These are phyloP conservation scores for Enteromius argenteus DNA, from an alignment of 2,797 vertebrate genomes.

Conservation along the genomic window DNA sequence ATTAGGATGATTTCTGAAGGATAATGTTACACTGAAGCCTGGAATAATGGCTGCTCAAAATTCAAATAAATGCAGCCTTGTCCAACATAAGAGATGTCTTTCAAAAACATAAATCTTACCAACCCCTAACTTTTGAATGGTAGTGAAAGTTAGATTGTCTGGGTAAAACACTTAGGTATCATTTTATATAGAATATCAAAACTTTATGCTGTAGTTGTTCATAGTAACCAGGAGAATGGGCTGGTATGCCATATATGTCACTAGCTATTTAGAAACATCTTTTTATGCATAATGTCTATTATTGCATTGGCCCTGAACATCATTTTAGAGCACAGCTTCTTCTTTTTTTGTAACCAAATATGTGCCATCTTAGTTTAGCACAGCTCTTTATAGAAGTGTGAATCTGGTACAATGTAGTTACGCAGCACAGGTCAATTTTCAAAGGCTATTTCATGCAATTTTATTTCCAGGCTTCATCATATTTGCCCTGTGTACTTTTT, in stretches of 20 bases:
- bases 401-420: slow-evolving; percentile 18
- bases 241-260: background rate
- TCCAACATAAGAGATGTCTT: background rate
- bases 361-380: slow-evolving; percentile 9
- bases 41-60: background rate
- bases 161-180: background rate
- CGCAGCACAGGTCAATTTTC: background rate
- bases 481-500: slow-evolving; percentile 34
- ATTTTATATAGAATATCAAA: background rate
- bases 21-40: background rate
- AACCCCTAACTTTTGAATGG: background rate
- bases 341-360: background rate
- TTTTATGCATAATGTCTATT: background rate
- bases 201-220: background rate
- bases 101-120: background rate
- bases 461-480: slow-evolving; percentile 12
- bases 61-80: background rate
- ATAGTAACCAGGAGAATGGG: background rate
- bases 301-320: background rate
- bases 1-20: background rate
- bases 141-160: background rate
- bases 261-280: background rate
- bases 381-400: slow-evolving; percentile 6
- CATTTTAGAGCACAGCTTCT: background rate
- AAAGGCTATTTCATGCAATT: background rate